Evolutionary conservation across 2,113 vertebrate genomes (phyloP), one percentile per base, ranked within the genome.

Genomic region (Campylorhamphus procurvoides): DNA sequence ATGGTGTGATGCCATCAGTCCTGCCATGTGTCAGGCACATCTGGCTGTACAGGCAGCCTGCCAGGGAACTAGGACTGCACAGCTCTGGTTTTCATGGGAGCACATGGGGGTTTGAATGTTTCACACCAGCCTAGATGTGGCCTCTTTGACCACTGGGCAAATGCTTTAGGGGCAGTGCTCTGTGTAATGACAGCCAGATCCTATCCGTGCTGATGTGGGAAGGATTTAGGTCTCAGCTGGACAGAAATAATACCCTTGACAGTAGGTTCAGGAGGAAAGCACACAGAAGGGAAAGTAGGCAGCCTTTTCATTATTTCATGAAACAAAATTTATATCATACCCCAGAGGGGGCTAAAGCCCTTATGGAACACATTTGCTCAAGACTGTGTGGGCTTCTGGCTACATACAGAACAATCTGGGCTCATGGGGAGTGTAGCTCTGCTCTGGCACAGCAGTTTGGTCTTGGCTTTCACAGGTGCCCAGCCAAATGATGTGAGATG

Each of bases 401-500:
- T 66, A 18, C 6, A 3, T 10, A 7, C 0, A 2, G 68, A 86
- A 59, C 19, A n/a, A 39, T 46, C 31, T 72, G 72, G 35, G 52
- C 44, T 86, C 49, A 3, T 1, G 0, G 22, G 11, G 39, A 46
- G 19, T 10, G 4, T 23, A 24, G 18, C 14, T 80, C 33, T 71
- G 63, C 39, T 80, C 68, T 69, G 47, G 40, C 52, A 42, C 9
- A 2, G 31, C 47, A 56, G 47, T 37, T 59, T 67, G 88, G 47
- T 35, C 76, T 67, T 47, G 72, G 37, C 25, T 77, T 69, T 66
- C 53, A 6, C 4, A 5, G 27, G 31, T 84, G 39, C 33, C 29
- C 0, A 0, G 12, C 12, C 1, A 1, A 37, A 7, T 0, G 1
- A 4, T 29, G 20, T 33, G 20, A 49, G 25, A 47, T 14, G n/a